phyloP scores from a whole-genome alignment of 1,140 invertebrate genomes.

The Triops cancriformis region DNA sequence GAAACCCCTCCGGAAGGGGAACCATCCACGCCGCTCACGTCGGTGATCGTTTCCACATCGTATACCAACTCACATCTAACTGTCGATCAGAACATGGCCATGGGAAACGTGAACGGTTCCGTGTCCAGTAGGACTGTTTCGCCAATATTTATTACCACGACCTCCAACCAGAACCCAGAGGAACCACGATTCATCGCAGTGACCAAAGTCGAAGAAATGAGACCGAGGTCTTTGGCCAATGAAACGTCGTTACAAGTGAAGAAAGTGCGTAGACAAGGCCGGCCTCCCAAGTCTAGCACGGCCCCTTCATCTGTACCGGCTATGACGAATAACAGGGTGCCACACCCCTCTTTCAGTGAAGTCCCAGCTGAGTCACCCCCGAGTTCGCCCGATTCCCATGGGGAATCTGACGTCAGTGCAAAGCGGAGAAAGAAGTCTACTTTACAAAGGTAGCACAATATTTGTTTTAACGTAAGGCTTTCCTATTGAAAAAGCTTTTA shows the following conservation, averaged over 20 bases:
- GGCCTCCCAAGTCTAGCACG: neutral
- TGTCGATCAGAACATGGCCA: neutral
- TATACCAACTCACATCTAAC: neutral
- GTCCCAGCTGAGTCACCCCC: constrained; percentile 52
- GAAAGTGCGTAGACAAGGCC: neutral
- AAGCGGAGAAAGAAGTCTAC: constrained; percentile 37
- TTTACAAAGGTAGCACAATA: neutral
- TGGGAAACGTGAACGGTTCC: neutral
- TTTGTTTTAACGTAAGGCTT: neutral
- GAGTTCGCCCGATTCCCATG: constrained; percentile 55
- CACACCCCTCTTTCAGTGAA: neutral
- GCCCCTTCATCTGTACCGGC: neutral
- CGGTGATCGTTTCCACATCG: neutral
- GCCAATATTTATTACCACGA: neutral
- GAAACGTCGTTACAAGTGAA: constrained; percentile 9
- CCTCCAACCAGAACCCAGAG: neutral
- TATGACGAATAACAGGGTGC: neutral
- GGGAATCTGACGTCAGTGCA: constrained; percentile 38
- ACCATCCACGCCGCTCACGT: neutral
- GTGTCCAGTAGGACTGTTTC: neutral
- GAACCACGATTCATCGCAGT: neutral
- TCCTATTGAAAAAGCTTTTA: constrained; percentile 31
- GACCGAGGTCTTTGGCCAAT: neutral
- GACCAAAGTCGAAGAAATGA: neutral
- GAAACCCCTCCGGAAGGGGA: neutral